phyloP scores from a whole-genome alignment of 2,797 vertebrate species.

The Falco peregrinus region DNA sequence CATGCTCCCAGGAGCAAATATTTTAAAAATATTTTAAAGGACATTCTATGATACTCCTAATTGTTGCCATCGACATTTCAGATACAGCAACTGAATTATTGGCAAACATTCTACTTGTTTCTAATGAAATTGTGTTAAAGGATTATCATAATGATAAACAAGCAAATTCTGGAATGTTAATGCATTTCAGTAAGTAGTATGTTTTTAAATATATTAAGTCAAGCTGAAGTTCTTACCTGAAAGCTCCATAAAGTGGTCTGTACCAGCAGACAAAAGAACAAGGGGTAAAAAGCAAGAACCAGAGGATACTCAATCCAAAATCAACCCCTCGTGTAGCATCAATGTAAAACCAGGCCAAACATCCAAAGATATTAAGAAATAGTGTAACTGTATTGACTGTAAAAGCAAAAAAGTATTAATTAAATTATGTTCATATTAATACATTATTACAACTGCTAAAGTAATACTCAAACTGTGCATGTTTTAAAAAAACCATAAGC shows the following conservation, averaged over 20 bases:
- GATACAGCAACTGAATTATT: neutral
- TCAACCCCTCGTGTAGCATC: conserved; percentile 86
- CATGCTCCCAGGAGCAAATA: neutral
- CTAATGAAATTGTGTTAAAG: neutral
- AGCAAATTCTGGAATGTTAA: neutral
- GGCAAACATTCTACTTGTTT: neutral
- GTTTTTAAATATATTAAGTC: neutral
- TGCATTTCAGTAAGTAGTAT: neutral
- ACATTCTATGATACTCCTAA: neutral
- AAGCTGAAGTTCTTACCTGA: conserved; percentile 83
- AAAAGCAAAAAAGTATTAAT: conserved; percentile 56
- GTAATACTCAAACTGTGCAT: neutral
- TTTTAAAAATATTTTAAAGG: neutral
- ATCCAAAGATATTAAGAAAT: conserved; percentile 93
- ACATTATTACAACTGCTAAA: conserved; percentile 19
- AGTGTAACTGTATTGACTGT: conserved; percentile 92
- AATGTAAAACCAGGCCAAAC: conserved; percentile 96
- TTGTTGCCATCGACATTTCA: neutral
- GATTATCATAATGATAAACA: neutral
- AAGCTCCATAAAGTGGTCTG: conserved; percentile 95
- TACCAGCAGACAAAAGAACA: conserved; percentile 95
- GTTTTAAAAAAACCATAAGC: neutral
- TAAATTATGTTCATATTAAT: conserved; percentile 22
- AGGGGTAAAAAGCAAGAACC: conserved; percentile 93
- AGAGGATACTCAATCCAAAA: conserved; percentile 95